Evolutionary conservation across 1,140 invertebrate genomes (phyloP).

Genomic region (Drosophila carrolli): DNA sequence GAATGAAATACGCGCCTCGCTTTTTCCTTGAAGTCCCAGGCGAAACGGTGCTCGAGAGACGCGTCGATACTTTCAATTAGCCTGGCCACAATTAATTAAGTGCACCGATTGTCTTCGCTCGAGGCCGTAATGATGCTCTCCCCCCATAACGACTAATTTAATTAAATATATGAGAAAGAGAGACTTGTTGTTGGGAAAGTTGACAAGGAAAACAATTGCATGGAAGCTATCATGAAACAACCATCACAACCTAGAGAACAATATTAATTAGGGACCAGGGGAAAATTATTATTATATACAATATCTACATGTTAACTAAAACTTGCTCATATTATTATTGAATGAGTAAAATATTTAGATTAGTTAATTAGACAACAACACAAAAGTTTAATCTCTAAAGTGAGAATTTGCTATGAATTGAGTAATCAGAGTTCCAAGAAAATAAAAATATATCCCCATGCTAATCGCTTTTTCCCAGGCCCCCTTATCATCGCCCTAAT

Average conservation of each 20-base stretch:
- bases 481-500: constrained; percentile 4
- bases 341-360: too few relatives aligned
- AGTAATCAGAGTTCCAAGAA: too few relatives aligned
- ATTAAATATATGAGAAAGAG: constrained; percentile 19
- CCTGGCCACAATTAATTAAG: constrained; percentile 45
- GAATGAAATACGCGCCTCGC: constrained; percentile 64
- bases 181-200: background rate
- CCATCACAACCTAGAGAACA: background rate
- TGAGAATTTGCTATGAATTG: too few relatives aligned
- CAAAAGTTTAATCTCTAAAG: too few relatives aligned
- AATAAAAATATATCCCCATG: too few relatives aligned
- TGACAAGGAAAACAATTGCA: background rate
- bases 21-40: constrained; percentile 51
- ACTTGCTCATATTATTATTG: too few relatives aligned
- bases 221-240: background rate
- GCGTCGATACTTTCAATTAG: constrained; percentile 76
- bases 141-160: constrained; percentile 15
- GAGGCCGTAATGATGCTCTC: constrained; percentile 28
- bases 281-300: background rate
- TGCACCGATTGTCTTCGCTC: constrained; percentile 18
- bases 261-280: background rate
- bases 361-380: too few relatives aligned
- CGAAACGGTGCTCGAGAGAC: constrained; percentile 70
- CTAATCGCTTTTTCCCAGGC: constrained; percentile 15
- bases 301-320: too few relatives aligned